Evolutionary conservation across 2,113 vertebrate species (phyloP).

Genomic region (Anoplopoma fimbria): DNA sequence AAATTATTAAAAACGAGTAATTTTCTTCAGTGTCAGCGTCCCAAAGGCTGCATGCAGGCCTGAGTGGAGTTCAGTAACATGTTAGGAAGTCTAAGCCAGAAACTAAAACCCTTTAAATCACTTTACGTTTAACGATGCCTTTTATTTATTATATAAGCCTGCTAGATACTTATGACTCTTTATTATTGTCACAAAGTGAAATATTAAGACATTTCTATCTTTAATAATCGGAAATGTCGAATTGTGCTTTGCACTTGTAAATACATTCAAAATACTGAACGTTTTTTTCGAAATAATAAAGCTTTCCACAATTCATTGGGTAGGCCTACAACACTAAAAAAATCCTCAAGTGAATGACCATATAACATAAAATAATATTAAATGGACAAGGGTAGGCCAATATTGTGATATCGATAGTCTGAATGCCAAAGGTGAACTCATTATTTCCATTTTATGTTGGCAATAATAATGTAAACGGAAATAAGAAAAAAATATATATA

Average conservation of each 20-base stretch:
- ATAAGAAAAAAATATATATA: neutral
- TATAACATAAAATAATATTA: neutral
- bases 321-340: neutral
- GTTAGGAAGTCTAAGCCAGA: neutral
- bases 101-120: neutral
- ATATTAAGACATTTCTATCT: neutral
- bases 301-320: neutral
- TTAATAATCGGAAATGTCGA: neutral
- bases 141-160: neutral
- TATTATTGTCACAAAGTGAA: neutral
- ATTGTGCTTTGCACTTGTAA: neutral
- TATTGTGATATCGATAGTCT: neutral
- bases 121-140: neutral
- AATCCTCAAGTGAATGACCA: neutral
- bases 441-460: neutral
- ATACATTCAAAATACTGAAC: neutral
- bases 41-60: conserved; percentile 21
- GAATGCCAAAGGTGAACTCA: neutral
- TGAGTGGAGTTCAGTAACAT: neutral
- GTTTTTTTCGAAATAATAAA: neutral
- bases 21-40: neutral
- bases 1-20: neutral
- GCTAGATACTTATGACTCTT: neutral
- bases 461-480: neutral
- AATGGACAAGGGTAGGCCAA: neutral